These are phyloP conservation scores for Ceramica pisi DNA, from an alignment of 2,888 invertebrate species.

Conservation along the genomic window DNA sequence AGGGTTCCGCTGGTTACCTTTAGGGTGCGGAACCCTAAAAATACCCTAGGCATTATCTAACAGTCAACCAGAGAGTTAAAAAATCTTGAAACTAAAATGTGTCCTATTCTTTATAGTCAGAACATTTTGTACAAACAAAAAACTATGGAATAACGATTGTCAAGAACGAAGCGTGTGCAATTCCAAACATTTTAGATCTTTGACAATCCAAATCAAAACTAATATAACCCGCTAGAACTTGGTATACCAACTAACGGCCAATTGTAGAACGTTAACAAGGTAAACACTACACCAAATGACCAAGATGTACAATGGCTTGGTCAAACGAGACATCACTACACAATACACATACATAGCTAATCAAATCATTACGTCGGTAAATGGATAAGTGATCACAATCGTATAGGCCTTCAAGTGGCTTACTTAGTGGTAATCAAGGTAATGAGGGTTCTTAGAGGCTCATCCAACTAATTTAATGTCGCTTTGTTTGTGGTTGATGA, in stretches of 20 bases:
- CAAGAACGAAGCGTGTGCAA: no score
- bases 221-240: no score
- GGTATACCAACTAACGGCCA: no score
- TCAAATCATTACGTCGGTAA: slow-evolving; percentile 14
- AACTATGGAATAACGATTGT: neutral
- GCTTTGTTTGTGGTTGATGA: neutral
- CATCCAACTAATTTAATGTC: neutral
- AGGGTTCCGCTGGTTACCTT: no score
- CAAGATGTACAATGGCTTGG: slow-evolving; percentile 19
- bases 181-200: neutral
- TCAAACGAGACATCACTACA: neutral
- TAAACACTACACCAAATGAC: slow-evolving; percentile 3
- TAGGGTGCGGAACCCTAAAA: no score
- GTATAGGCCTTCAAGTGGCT: slow-evolving; percentile 2
- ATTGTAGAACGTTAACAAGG: neutral
- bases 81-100: no score
- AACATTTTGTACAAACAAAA: neutral
- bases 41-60: no score
- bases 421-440: neutral
- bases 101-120: no score
- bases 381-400: slow-evolving; percentile 20
- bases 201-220: no score
- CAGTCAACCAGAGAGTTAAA: no score
- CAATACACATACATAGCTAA: neutral
- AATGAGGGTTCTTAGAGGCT: neutral